Conservation (phyloP, 1,140 invertebrate genomes). For the Drosophila ambigua region DNA sequence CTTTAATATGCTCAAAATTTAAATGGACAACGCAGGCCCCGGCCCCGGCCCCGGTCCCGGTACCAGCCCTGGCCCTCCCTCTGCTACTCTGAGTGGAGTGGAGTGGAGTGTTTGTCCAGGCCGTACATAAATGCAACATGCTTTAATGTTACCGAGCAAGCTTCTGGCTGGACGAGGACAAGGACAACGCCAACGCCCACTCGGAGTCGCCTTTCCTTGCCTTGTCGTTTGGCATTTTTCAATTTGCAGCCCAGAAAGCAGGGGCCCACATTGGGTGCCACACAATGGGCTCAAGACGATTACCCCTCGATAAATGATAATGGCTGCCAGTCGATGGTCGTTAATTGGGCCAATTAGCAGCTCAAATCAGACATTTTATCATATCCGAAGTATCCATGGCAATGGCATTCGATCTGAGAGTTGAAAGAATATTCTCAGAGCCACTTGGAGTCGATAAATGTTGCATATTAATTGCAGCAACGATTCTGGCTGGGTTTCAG, state of each 20-base stretch:
- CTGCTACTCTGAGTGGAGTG: not conserved
- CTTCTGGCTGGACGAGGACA: constrained; percentile 28
- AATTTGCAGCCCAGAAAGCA: constrained; percentile 47
- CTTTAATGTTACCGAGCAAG: constrained; percentile 53
- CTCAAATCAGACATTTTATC: too few relatives aligned
- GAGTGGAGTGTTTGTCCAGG: constrained; percentile 6
- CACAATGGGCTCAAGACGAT: constrained; percentile 14
- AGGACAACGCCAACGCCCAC: constrained; percentile 20
- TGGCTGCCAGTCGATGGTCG: too few relatives aligned
- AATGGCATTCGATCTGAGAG: too few relatives aligned
- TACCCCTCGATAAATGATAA: too few relatives aligned
- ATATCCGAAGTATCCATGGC: too few relatives aligned
- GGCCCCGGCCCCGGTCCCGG: too few relatives aligned
- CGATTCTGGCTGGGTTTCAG: too few relatives aligned
- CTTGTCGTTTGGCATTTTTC: constrained; percentile 65
- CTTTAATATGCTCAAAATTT: constrained; percentile 70
- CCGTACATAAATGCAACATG: constrained; percentile 36
- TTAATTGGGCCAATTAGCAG: too few relatives aligned
- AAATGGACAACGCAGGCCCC: constrained; percentile 54
- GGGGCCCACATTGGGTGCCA: not conserved
- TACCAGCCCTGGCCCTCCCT: constrained; percentile 1
- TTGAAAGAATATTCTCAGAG: too few relatives aligned
- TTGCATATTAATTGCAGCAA: too few relatives aligned
- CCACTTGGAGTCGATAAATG: too few relatives aligned
- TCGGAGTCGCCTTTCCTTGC: not conserved